Conservation (phyloP, 1,140 invertebrate species). For the Callitettix versicolor region DNA sequence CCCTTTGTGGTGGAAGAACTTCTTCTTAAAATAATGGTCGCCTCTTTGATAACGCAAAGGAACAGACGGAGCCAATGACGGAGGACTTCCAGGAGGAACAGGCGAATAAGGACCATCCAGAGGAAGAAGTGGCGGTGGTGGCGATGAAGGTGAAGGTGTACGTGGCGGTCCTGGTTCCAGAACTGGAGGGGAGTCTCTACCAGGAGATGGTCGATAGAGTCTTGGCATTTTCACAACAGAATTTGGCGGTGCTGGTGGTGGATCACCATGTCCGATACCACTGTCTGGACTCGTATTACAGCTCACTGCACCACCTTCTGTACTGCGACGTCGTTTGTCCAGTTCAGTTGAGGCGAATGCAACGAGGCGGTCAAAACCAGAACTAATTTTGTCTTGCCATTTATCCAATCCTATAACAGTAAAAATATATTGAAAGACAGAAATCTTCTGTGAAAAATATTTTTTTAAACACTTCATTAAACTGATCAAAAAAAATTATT, state of each 20-base stretch:
- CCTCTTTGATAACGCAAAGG: constrained; percentile 50
- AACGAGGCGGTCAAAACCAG: constrained; percentile 75
- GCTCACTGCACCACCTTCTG: constrained; percentile 47
- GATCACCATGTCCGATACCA: constrained; percentile 59
- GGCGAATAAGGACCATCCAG: constrained; percentile 33
- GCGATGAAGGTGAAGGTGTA: constrained; percentile 54
- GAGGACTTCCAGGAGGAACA: constrained; percentile 25
- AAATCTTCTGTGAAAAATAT: background rate
- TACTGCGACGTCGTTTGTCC: constrained; percentile 65
- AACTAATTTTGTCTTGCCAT: constrained; percentile 78
- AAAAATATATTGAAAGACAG: constrained; percentile 3
- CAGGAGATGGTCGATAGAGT: constrained; percentile 28
- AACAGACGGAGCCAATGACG: constrained; percentile 32
- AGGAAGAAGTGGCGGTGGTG: constrained; percentile 33
- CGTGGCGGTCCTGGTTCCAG: constrained; percentile 45
- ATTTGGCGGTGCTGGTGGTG: constrained; percentile 37
- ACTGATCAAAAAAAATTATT: background rate
- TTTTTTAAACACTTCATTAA: background rate
- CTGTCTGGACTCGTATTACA: constrained; percentile 68
- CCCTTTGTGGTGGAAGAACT: constrained; percentile 51
- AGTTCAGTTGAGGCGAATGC: constrained; percentile 76
- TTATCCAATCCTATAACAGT: constrained; percentile 37
- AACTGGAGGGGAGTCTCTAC: constrained; percentile 38
- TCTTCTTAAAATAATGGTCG: constrained; percentile 61
- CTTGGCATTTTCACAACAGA: constrained; percentile 33